Base-by-base conservation (phyloP, 2,797 vertebrate genomes). In the Garrulus glandarius region DNA sequence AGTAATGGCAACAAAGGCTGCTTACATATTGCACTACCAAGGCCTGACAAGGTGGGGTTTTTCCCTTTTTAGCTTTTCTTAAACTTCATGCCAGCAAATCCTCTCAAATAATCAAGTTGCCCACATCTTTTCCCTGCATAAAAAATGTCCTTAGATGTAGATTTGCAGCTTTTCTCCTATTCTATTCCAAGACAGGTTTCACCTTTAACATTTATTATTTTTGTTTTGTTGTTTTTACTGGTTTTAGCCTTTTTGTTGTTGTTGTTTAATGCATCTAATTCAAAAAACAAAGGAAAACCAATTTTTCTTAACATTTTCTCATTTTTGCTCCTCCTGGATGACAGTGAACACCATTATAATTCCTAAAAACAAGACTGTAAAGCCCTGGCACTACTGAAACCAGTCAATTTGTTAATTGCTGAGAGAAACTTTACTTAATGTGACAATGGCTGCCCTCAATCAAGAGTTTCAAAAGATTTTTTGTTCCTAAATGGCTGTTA, bases 341-440 rank as follows among this genome's bases (percentile, higher is more conserved):
- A 41, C 34, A 72, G 41, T 29, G 87, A 93, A 91, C n/a, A 22
- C 8, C 15, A 50, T 9, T 59, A 24, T 26, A 53, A 78, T 52
- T 81, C 55, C 32, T 77, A 29, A 80, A 76, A 55, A 63, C 26
- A 37, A 14, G n/a, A 47, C n/a, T 22, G 9, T 26, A 49, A 82
- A 67, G 11, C 24, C 43, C 29, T 46, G 8, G 39, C 5, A 17
- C 36, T 53, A 56, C 26, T 49, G 55, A 88, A 84, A 76, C 17
- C 11, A 79, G 34, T 59, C 47, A 84, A 76, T 92, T 89, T 96
- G 50, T 63, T 91, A 88, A 92, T 76, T 82, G 63, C 39, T 86
- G 50, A 88, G 63, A 90, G 52, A 36, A 87, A 50, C 49, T 82
- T 85, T 30, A 52, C 41, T 71, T 79, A 59, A 57, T 53, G 59